Base-by-base conservation (phyloP, 2,888 invertebrate genomes). In the Nomada fucata region DNA sequence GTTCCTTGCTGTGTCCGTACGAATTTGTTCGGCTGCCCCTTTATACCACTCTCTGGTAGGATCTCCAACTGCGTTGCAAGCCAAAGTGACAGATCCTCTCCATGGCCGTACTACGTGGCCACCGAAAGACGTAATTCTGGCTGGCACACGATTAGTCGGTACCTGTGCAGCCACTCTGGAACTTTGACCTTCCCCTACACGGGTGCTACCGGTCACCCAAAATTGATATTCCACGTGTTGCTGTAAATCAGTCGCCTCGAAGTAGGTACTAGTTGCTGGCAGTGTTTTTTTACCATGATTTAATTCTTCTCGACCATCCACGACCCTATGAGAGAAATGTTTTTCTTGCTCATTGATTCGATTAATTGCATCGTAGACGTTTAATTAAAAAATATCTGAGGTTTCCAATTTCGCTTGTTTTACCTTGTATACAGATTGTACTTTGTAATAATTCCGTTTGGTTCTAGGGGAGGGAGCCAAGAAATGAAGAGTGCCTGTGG, bases 121-220 rank as follows among this genome's bases (percentile, higher is more conserved):
- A 0, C 97, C 97, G 90, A 97, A 96, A 0, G 97, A 96, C 18
- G 96, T 95, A 75, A 97, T 96, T 80, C 96, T 94, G 0, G 96
- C 96, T 18, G 96, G 96, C 64, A 96, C 95, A 88, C 96, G 95
- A 85, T 95, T 95, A 7, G 95, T 95, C 11, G 96, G 96, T 44
- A 96, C 95, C 93, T 96, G 96, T 0, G 96, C 95, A 9, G 96
- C 96, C 2, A 96, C 96, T 74, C 95, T 94, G 0, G 96, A 96
- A 91, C 96, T 96, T 90, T 96, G 96, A 0, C 97, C 97, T 92
- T 97, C 97, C 0, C 97, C 97, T 57, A 97, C 96, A 50, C 96
- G 94, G 0, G 97, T 97, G 5, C 96, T 96, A 1, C 97, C 97
- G 0, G 97, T 96, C 29, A 97, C 96, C 96, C 97, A 96, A 92